Evolutionary conservation across 2,797 vertebrate species (phyloP), one percentile per base, ranked within the genome.

Genomic region (Microctenopoma steveboyesi): DNA sequence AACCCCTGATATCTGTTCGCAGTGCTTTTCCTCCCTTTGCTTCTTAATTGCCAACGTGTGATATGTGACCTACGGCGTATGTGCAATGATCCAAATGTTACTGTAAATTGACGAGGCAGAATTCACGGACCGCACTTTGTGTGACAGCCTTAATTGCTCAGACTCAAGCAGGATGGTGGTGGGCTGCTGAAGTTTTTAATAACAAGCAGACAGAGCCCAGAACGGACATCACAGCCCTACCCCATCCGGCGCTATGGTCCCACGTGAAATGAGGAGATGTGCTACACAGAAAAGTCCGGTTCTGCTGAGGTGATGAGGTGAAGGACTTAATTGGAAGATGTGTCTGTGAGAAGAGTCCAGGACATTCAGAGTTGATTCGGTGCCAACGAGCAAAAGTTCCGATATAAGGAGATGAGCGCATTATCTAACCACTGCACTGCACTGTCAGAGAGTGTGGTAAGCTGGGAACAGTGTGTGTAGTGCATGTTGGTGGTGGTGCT

Each of bases 41-140:
- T 82, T 48, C 30, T 48, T 87, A 87, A 85, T 88, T 85, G 79
- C 58, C 67, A 40, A 39, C 53, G 71, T 78, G 65, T 64, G 60
- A 85, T 49, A 14, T 42, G 63, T 65, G 79, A 77, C 75, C 74
- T 57, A 61, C 46, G 6, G 69, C 12, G 40, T 39, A 49, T 62
- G 80, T 46, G 81, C 77, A 58, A 57, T 72, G 78, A 86, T 69
- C 68, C 85, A 61, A 84, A 78, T 64, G 76, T 81, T 50, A 35
- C 66, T 52, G 79, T 70, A 79, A 87, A 84, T 62, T 79, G 85
- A 79, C 18, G 49, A 77, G 82, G 47, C 69, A 52, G 60, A 59
- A 79, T 81, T 80, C 64, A 76, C 4, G 25, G 69, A 73, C 61
- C 15, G 8, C 67, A 39, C 28, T 50, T 49, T 6, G 60, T 57